These are phyloP conservation scores for Ivindomyrus marchei DNA, from an alignment of 2,113 vertebrate species.

Conservation along the genomic window DNA sequence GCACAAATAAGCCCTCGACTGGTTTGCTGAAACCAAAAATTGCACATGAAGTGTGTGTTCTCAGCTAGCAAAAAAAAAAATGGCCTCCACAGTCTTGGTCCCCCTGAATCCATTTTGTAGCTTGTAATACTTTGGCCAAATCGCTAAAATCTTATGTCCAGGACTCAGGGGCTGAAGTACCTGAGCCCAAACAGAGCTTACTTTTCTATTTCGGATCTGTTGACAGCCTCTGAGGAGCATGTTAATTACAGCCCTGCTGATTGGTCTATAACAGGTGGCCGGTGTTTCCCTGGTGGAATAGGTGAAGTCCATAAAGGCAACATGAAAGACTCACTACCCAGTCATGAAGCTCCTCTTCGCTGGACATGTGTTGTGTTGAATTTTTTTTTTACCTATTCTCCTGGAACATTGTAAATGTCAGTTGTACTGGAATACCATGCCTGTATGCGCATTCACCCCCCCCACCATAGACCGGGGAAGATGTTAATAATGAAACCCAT, in stretches of 20 bases:
- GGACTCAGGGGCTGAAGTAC: neutral
- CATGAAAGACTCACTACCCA: slow-evolving; percentile 24
- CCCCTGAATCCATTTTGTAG: neutral
- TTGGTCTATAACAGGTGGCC: slow-evolving; percentile 16
- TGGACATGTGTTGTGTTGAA: neutral
- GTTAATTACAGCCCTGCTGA: slow-evolving; percentile 23
- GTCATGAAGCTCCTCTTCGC: slow-evolving; percentile 1
- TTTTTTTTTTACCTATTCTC: neutral
- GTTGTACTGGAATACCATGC: neutral
- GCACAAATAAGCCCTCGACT: neutral
- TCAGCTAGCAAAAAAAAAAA: neutral
- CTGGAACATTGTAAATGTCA: neutral
- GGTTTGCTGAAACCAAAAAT: neutral
- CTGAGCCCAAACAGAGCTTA: neutral
- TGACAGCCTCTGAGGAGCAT: neutral
- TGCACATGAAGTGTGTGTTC: neutral
- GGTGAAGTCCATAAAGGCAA: slow-evolving; percentile 30
- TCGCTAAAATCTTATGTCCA: neutral
- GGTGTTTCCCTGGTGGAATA: slow-evolving; percentile 12
- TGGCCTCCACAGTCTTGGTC: neutral
- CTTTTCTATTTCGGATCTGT: neutral
- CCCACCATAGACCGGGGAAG: neutral
- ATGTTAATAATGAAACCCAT: neutral
- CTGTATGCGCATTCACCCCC: neutral
- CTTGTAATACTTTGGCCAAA: neutral